Evolutionary conservation across 2,888 invertebrate species (phyloP).

Genomic region (Dryomyza anilis): DNA sequence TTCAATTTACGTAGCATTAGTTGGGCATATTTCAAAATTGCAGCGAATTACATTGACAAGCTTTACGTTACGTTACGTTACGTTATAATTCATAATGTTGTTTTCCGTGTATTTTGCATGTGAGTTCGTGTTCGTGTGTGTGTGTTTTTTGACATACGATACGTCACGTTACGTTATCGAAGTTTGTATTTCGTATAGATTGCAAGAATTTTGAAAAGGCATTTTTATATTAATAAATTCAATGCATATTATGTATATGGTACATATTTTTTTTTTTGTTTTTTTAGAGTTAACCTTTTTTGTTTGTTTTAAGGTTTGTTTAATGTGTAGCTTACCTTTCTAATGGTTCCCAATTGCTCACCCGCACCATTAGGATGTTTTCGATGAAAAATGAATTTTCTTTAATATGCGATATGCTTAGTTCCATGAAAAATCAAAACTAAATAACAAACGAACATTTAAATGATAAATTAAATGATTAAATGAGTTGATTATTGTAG

Average conservation of each 20-base stretch:
- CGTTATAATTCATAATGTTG: not conserved
- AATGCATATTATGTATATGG: slow-evolving; percentile 23
- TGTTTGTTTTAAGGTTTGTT: slow-evolving; percentile 46
- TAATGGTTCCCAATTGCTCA: slow-evolving; percentile 63
- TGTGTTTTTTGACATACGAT: not conserved
- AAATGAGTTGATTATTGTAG: not conserved
- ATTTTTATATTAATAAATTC: not conserved
- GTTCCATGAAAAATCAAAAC: slow-evolving; percentile 50
- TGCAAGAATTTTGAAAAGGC: not conserved
- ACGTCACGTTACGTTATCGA: not conserved
- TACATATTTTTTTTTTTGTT: slow-evolving; percentile 29
- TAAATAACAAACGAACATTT: slow-evolving; percentile 28
- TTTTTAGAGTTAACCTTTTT: slow-evolving; percentile 27
- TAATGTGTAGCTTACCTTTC: slow-evolving; percentile 63
- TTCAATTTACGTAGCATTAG: not conserved
- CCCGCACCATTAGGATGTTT: slow-evolving; percentile 62
- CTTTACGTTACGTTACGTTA: slow-evolving; percentile 1
- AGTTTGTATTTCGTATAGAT: not conserved
- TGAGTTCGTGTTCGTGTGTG: not conserved
- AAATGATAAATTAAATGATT: slow-evolving; percentile 29
- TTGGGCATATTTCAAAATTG: too few species aligned
- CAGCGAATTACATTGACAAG: too few species aligned
- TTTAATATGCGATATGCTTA: slow-evolving; percentile 47
- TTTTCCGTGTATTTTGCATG: not conserved
- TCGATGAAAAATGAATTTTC: slow-evolving; percentile 52